Evolutionary conservation across 2,113 vertebrate species (phyloP).

Genomic region (Vidua chalybeata): DNA sequence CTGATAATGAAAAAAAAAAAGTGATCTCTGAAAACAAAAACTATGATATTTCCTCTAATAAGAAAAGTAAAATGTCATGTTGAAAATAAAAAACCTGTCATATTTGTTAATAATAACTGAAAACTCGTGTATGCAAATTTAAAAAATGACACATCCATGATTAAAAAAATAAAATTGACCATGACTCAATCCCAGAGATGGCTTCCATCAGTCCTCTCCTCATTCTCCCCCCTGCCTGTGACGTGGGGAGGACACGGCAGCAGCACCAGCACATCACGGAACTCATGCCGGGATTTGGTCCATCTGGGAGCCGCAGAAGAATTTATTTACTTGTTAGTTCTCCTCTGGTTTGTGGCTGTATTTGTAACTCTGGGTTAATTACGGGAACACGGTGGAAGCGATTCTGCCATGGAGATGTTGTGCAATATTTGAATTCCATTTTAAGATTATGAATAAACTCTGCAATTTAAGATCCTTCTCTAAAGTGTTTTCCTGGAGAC

Average conservation of each 20-base stretch:
- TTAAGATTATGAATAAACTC: neutral
- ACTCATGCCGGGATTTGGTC: neutral
- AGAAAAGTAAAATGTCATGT: neutral
- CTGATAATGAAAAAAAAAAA: neutral
- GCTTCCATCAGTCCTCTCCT: neutral
- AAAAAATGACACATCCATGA: rapidly evolving
- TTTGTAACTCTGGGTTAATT: neutral
- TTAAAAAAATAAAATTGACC: neutral
- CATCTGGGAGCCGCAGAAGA: neutral
- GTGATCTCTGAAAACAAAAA: neutral
- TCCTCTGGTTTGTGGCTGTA: neutral
- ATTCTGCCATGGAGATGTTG: neutral
- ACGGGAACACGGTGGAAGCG: neutral
- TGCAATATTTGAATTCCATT: neutral
- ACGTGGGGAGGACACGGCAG: neutral
- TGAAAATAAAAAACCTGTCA: neutral
- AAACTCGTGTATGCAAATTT: rapidly evolving
- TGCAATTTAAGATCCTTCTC: neutral
- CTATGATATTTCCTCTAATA: neutral
- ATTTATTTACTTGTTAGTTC: neutral
- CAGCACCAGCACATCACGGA: neutral
- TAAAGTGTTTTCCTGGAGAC: neutral
- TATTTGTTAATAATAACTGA: neutral
- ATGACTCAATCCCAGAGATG: neutral
- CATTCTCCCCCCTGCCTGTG: neutral